phyloP scores from a whole-genome alignment of 2,888 invertebrate species.

The Anoncus sp. region DNA sequence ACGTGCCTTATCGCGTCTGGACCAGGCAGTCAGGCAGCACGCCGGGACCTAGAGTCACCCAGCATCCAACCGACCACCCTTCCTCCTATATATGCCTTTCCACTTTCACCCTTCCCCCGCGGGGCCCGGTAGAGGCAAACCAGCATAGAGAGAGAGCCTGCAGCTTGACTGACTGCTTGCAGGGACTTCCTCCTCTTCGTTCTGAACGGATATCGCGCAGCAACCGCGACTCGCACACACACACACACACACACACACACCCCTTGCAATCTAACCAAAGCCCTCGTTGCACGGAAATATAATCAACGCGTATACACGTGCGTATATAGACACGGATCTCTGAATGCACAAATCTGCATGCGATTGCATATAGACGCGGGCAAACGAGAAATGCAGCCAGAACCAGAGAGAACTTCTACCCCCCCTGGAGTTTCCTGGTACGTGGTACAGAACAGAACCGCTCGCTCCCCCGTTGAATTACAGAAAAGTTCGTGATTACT shows the following conservation, averaged over 20 bases:
- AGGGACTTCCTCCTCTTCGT: slow-evolving; percentile 66
- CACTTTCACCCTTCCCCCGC: slow-evolving; percentile 2
- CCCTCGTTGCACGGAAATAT: slow-evolving; percentile 9
- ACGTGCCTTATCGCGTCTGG: slow-evolving; percentile 82
- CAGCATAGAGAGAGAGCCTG: slow-evolving; percentile 55
- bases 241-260: no score
- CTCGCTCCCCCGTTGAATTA: not conserved
- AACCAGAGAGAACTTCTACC: not conserved
- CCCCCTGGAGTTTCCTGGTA: not conserved
- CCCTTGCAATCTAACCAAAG: slow-evolving; percentile 2
- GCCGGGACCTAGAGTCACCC: slow-evolving; percentile 50
- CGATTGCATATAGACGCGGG: slow-evolving; percentile 4
- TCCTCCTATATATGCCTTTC: not conserved
- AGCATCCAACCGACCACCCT: slow-evolving; percentile 44
- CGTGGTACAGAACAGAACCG: not conserved
- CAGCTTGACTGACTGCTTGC: slow-evolving; percentile 75
- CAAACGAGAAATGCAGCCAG: slow-evolving; percentile 17
- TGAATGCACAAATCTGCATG: slow-evolving; percentile 5
- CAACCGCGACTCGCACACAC: slow-evolving; percentile 59
- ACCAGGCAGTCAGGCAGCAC: slow-evolving; percentile 77
- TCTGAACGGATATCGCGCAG: slow-evolving; percentile 59
- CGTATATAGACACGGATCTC: not conserved
- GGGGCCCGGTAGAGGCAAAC: slow-evolving; percentile 3
- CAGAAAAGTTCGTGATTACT: not conserved
- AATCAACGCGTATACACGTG: slow-evolving; percentile 13